These are phyloP conservation scores for Calameuta filiformis DNA, from an alignment of 2,888 invertebrate genomes.

Conservation along the genomic window DNA sequence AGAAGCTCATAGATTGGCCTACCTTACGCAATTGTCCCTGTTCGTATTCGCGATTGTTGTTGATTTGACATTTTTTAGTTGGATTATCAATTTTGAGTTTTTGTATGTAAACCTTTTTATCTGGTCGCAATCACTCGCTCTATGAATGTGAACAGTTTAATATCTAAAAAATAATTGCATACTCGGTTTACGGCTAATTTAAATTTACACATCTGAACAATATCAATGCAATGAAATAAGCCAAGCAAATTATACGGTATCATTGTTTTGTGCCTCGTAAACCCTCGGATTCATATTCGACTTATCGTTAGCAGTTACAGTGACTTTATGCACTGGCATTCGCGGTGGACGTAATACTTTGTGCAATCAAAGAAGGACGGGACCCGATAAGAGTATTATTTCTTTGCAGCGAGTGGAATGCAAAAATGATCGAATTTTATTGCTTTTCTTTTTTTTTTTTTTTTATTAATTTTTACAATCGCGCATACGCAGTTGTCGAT, in stretches of 20 bases:
- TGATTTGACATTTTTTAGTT: neutral
- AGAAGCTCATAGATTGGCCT: neutral
- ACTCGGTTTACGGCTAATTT: neutral
- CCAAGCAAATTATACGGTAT: conserved; percentile 51
- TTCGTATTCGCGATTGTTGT: neutral
- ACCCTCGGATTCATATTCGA: conserved; percentile 27
- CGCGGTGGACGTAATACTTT: neutral
- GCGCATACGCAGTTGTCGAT: too few species aligned
- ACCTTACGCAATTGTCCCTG: neutral
- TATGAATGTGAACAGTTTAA: neutral
- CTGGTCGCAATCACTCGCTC: neutral
- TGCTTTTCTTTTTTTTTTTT: too few species aligned
- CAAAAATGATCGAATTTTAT: neutral
- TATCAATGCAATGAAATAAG: conserved; percentile 35
- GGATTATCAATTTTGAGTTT: neutral
- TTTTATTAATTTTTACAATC: neutral
- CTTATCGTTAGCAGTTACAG: neutral
- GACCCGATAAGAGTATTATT: neutral
- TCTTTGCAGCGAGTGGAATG: neutral
- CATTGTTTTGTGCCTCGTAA: conserved; percentile 48
- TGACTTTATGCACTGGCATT: neutral
- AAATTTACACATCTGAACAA: neutral
- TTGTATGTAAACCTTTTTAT: neutral
- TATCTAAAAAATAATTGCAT: neutral
- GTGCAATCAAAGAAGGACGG: neutral